These are phyloP conservation scores for Aromia moschata DNA, from an alignment of 2,888 invertebrate species.

Conservation along the genomic window DNA sequence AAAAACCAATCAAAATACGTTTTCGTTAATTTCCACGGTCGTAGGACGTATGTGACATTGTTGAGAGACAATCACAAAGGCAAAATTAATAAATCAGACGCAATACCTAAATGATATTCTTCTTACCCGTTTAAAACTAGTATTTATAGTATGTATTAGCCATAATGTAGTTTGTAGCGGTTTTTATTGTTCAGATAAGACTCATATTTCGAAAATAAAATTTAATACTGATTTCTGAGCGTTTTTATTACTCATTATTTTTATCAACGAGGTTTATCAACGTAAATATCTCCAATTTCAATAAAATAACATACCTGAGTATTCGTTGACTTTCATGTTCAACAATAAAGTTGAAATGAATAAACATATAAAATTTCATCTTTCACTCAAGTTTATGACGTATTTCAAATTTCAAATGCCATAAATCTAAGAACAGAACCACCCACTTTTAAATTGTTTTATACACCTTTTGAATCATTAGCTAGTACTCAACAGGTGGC, in stretches of 20 bases:
- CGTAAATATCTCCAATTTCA: too few species aligned
- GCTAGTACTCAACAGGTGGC: too few species aligned
- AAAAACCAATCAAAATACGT: conserved; percentile 43
- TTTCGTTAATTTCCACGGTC: conserved; percentile 31
- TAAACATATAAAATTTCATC: not conserved
- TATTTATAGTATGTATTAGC: conserved; percentile 18
- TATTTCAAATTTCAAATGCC: too few species aligned
- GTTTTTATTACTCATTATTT: too few species aligned
- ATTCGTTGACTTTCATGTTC: too few species aligned
- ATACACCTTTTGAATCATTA: too few species aligned
- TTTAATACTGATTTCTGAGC: conserved; percentile 11
- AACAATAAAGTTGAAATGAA: too few species aligned
- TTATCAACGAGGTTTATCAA: too few species aligned
- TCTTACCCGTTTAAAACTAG: conserved; percentile 16
- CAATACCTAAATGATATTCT: conserved; percentile 23
- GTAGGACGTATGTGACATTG: conserved; percentile 41
- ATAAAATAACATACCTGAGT: too few species aligned
- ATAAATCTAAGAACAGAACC: too few species aligned
- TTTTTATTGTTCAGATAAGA: conserved; percentile 18
- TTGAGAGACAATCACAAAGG: conserved; percentile 43
- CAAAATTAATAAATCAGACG: conserved; percentile 12
- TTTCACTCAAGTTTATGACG: not conserved
- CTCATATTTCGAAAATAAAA: conserved; percentile 19
- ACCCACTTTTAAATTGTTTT: too few species aligned
- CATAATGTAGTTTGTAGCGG: conserved; percentile 8